Percentiles rank a stretch among this genome's conserved stretches.
Evolutionary conservation across 2,888 invertebrate genomes (phyloP).

Genomic region (Cremastobaeus sp.): DNA sequence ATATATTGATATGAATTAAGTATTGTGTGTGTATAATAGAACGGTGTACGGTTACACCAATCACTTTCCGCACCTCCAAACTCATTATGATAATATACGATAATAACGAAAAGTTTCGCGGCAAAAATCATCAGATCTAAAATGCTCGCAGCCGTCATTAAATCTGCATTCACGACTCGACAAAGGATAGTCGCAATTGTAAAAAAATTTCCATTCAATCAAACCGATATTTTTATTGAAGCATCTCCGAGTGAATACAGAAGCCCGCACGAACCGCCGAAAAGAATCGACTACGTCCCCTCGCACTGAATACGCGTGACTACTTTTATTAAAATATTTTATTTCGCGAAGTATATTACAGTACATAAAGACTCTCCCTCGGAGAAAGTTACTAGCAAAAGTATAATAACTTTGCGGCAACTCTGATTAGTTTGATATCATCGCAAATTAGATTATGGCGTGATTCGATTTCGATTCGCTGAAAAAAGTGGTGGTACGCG

Average conservation of each 20-base stretch:
- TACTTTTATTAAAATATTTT: slow-evolving; percentile 53
- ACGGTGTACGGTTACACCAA: slow-evolving; percentile 12
- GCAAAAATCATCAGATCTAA: not conserved
- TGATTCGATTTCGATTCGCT: slow-evolving; percentile 48
- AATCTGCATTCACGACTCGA: not conserved
- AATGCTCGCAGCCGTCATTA: not conserved
- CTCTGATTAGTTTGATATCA: slow-evolving; percentile 57
- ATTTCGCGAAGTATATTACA: slow-evolving; percentile 50
- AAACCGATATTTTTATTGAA: slow-evolving; percentile 32
- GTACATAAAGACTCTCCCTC: slow-evolving; percentile 28
- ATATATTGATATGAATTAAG: slow-evolving; percentile 42
- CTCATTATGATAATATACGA: slow-evolving; percentile 18
- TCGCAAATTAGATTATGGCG: slow-evolving; percentile 56
- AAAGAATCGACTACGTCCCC: slow-evolving; percentile 40
- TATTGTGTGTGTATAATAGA: slow-evolving; percentile 45
- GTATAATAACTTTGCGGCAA: slow-evolving; percentile 49
- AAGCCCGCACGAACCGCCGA: slow-evolving; percentile 11
- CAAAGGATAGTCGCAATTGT: slow-evolving; percentile 6
- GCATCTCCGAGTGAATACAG: slow-evolving; percentile 31
- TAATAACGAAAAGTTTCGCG: too few relatives aligned
- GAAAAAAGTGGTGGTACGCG: slow-evolving; percentile 32
- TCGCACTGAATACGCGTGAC: slow-evolving; percentile 38
- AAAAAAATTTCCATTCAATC: slow-evolving; percentile 45
- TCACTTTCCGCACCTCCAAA: slow-evolving; percentile 12
- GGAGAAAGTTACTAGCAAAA: slow-evolving; percentile 34